Conservation (phyloP, 2,888 invertebrate genomes). For the Pheosia tremula region DNA sequence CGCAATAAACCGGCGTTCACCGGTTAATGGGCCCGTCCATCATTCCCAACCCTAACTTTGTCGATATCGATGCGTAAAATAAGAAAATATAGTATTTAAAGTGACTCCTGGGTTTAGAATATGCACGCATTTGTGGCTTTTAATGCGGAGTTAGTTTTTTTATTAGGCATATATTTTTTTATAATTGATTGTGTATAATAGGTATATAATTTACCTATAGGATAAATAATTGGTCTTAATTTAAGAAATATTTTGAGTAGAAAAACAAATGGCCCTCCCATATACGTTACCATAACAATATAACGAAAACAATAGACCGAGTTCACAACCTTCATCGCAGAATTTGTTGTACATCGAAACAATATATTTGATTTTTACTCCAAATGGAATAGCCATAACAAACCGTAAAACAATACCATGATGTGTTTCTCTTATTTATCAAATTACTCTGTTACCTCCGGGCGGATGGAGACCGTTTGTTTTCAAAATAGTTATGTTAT, state of each 20-base stretch:
- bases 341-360: slow-evolving; percentile 15
- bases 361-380: slow-evolving; percentile 15
- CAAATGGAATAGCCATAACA: slow-evolving; percentile 13
- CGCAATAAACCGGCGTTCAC: slow-evolving; percentile 65
- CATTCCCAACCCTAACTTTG: slow-evolving; percentile 43
- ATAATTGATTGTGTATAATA: too few species aligned
- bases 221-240: too few species aligned
- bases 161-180: too few species aligned
- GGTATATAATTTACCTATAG: too few species aligned
- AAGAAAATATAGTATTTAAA: background rate
- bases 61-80: slow-evolving; percentile 40
- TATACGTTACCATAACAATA: background rate
- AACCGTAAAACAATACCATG: slow-evolving; percentile 11
- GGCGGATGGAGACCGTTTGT: slow-evolving; percentile 16
- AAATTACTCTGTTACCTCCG: slow-evolving; percentile 12
- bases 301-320: background rate
- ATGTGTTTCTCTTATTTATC: slow-evolving; percentile 14
- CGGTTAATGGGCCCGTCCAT: slow-evolving; percentile 68
- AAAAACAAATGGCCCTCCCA: too few species aligned
- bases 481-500: slow-evolving; percentile 27
- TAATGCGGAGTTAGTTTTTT: too few species aligned
- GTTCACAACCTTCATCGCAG: slow-evolving; percentile 8
- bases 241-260: too few species aligned
- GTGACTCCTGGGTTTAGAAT: too few species aligned
- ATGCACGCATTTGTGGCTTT: too few species aligned